Evolutionary conservation across 2,113 vertebrate genomes (phyloP).

Genomic region (Cricetomys ansorgei): DNA sequence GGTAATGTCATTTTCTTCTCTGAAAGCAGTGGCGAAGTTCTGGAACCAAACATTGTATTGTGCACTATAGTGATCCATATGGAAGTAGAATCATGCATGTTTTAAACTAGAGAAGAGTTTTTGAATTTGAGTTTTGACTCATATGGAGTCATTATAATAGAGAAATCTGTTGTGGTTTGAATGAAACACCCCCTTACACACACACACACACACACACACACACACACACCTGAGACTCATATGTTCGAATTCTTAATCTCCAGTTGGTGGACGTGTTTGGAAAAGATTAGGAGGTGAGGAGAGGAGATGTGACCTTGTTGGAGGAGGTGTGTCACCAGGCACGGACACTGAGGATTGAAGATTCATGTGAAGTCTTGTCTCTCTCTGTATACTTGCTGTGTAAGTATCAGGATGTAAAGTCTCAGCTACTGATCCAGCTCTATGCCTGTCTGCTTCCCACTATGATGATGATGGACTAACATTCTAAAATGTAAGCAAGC

Average conservation of each 20-base stretch:
- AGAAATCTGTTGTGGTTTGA: neutral
- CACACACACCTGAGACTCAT: neutral
- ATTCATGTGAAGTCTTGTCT: no score
- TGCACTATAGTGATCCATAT: constrained; percentile 5
- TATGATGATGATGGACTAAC: neutral
- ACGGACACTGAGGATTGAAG: neutral
- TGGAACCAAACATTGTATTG: neutral
- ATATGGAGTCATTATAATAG: constrained; percentile 44
- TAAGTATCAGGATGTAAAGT: neutral
- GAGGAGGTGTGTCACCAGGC: neutral
- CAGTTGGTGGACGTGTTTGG: neutral
- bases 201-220: no score
- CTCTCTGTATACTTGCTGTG: neutral
- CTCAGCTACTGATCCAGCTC: neutral
- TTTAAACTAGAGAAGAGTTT: constrained; percentile 51
- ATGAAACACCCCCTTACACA: no score
- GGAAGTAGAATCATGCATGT: neutral
- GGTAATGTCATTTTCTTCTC: neutral
- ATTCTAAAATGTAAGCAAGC: neutral
- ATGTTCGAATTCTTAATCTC: neutral
- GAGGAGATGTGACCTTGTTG: neutral
- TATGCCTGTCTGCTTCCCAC: neutral
- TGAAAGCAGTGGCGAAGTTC: rapidly evolving
- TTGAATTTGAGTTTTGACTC: no score
- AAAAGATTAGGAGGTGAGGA: neutral